Evolutionary conservation across 2,888 invertebrate genomes (phyloP).

Genomic region (Clepsis dumicolana): DNA sequence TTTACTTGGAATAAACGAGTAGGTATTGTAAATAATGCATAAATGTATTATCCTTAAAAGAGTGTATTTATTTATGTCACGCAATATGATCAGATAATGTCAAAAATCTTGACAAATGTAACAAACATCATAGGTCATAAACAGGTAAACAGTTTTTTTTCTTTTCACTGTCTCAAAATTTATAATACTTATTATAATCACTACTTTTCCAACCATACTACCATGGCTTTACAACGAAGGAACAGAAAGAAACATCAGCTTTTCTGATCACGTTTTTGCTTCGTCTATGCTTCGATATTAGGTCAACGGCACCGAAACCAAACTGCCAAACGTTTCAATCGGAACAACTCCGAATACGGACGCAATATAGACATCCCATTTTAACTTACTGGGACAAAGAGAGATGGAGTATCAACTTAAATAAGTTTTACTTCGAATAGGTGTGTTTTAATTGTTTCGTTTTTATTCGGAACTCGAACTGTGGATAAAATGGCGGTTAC

Average conservation of each 20-base stretch:
- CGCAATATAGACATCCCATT: conserved; percentile 23
- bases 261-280: conserved; percentile 44
- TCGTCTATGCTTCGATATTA: conserved; percentile 41
- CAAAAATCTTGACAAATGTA: too few relatives aligned
- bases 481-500: conserved; percentile 42
- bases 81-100: too few relatives aligned
- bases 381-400: not conserved
- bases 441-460: conserved; percentile 48
- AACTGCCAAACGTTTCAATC: conserved; percentile 34
- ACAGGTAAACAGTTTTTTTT: too few relatives aligned
- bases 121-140: too few relatives aligned
- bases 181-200: too few relatives aligned
- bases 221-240: not conserved
- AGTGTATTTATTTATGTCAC: too few relatives aligned
- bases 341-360: conserved; percentile 10
- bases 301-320: conserved; percentile 41
- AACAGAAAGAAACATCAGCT: conserved; percentile 22
- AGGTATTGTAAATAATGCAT: too few relatives aligned
- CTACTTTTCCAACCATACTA: too few relatives aligned
- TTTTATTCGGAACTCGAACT: conserved; percentile 48
- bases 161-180: too few relatives aligned
- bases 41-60: too few relatives aligned
- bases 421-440: conserved; percentile 22
- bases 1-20: not conserved
- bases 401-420: conserved; percentile 15